Base-by-base conservation (phyloP, 2,113 vertebrate species). In the Petromus typicus region DNA sequence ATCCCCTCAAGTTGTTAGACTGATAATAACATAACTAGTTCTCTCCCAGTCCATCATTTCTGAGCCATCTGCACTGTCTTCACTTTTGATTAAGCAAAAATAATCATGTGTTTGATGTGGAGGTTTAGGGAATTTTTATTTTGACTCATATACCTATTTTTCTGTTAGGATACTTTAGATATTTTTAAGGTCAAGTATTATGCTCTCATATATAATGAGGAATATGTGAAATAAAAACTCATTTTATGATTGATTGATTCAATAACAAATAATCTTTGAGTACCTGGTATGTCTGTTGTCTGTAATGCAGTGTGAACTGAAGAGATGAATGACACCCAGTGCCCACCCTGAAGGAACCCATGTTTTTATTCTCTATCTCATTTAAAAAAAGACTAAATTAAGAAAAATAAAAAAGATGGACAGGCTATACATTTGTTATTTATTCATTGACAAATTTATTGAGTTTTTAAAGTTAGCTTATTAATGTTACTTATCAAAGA, bases 121-220 rank as follows among this genome's bases (percentile, higher is more conserved):
- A 12, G 16, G 34, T 83, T 91, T 56, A 69, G 64, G 89, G 89
- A 82, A 45, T 45, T 27, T 16, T 81, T 84, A 6, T 5, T 89
- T 12, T 20, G 48, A 92, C 23, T 17, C 57, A 11, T 2, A 14
- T 73, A 20, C 2, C 20, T 86, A 9, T 51, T 89, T 25, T 87
- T 54, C 5, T n/a, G 0, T 4, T 23, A 54, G 20, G 0, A 66
- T 22, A 11, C 66, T 57, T 13, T 4, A 32, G 61, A 30, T 25
- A n/a, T 61, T 34, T 84, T 82, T 23, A 75, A 94, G 82, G 59
- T 51, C 13, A 84, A 80, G 9, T 92, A 9, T 61, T 90, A 18
- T 71, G 1, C 56, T 95, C 20, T 94, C 22, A 78, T 63, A 64
- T 3, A n/a, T 12, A 61, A 83, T 59, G 61, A 23, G n/a, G n/a